Evolutionary conservation across 2,888 invertebrate genomes (phyloP), one percentile per base, ranked within the genome.

Genomic region (Junonia oenone): DNA sequence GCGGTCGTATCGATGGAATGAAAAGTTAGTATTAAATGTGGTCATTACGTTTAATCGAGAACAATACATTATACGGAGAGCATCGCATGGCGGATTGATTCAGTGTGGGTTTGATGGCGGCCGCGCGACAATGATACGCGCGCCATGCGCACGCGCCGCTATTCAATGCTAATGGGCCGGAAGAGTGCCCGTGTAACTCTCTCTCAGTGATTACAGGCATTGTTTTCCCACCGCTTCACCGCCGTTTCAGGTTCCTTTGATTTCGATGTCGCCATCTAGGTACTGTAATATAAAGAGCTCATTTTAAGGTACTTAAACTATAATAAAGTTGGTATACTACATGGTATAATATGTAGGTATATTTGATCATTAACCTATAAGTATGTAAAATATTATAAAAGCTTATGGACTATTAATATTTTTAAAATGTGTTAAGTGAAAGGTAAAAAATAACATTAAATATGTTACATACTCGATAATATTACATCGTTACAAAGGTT

Each of bases 121-220:
- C 68, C 65, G 66, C 63, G 66, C 63, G 75, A 81, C 83, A 83
- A 82, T 81, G 81, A 84, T 83, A 78, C 73, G 71, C 67, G 77
- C 68, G 73, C 73, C 75, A 71, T 68, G 78, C 76, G 81, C 82
- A 78, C 80, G 81, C 78, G 81, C 71, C 73, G 76, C 74, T 75
- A 87, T 89, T 89, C 86, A 88, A 88, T 90, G 89, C 84, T 88
- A 89, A 90, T 90, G 82, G 81, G 70, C 74, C 81, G 86, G 84
- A 86, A 83, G 84, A 85, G 76, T 75, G 78, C 78, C 76, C 78
- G 77, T 75, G 76, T 75, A 73, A 74, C 80, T 78, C 83, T 85
- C 83, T 83, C 81, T 74, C 63, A 59, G 65, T 73, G 74, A 78
- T 80, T 73, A 73, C 76, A 75, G 65, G 69, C 72, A 81, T 83